phyloP scores from a whole-genome alignment of 2,888 invertebrate genomes.

The Alloscopus bannaensis region DNA sequence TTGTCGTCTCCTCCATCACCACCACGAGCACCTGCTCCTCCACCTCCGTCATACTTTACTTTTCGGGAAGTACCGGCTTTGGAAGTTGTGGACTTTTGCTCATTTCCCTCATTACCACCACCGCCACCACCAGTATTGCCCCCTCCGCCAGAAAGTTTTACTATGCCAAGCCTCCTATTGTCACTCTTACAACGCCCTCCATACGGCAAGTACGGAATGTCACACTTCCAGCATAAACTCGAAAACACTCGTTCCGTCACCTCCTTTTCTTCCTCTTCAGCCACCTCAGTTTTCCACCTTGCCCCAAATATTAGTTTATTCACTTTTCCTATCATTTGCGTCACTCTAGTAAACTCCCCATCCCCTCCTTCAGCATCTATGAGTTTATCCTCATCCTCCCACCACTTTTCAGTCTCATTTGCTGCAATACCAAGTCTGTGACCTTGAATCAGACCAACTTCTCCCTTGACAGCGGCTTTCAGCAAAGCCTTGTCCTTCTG shows the following conservation, averaged over 20 bases:
- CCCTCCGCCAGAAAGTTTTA: not conserved
- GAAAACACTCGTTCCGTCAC: not conserved
- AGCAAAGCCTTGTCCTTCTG: not conserved
- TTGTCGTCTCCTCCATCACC: too few relatives aligned
- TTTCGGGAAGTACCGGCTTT: too few relatives aligned
- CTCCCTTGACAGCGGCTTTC: not conserved
- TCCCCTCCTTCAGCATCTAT: not conserved
- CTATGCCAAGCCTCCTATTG: not conserved
- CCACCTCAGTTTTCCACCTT: not conserved
- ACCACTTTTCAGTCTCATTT: not conserved
- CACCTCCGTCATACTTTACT: too few relatives aligned
- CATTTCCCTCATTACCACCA: not conserved
- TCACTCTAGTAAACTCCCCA: not conserved
- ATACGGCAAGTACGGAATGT: not conserved
- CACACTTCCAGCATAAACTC: not conserved
- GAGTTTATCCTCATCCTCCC: not conserved
- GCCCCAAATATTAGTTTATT: not conserved
- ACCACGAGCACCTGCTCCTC: too few relatives aligned
- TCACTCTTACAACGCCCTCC: not conserved
- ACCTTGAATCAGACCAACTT: not conserved
- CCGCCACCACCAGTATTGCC: not conserved
- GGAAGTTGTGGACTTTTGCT: not conserved
- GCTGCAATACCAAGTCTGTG: too few relatives aligned
- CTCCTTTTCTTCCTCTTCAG: not conserved
- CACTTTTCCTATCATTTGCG: not conserved